Base-by-base conservation (phyloP, 2,113 vertebrate genomes). In the Seriola quinqueradiata region DNA sequence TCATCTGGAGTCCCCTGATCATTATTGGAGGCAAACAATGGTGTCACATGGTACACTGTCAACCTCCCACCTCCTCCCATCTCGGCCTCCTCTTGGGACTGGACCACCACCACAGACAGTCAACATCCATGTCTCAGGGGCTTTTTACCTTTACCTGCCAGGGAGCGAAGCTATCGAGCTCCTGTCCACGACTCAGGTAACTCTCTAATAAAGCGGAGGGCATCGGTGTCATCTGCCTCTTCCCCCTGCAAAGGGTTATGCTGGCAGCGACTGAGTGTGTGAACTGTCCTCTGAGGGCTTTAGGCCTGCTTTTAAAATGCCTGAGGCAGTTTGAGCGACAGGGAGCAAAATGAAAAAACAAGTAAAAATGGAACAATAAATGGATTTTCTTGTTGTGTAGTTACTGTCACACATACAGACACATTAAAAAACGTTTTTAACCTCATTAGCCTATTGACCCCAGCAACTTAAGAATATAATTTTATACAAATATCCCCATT, bases 21-120 rank as follows among this genome's bases (percentile, higher is more conserved):
- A 81, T 93, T 91, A 89, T 68, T 85, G 77, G 78, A 88, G 78
- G 90, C 86, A 92, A 94, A 94, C 93, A 94, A 75, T 68, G n/a
- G 63, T 84, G 90, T 90, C 85, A 90, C 80, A 50, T 89, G 90
- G 61, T 82, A 75, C 75, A 54, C 77, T 70, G 66, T 87, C 89
- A 86, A 65, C 77, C 83, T 78, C 77, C 68, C 59, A 57, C 74
- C 69, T 77, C 59, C 74, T 83, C 63, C 58, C 77, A 73, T 74
- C 40, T 72, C 74, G 21, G 40, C 71, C 52, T 73, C 59, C 84
- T 79, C 74, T 28, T 46, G 83, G 80, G 89, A 91, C 80, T 75
- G 58, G 79, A 81, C 68, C 70, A 66, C 66, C 65, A 79, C 70
- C 76, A 50, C n/a, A 80, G 65, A 80, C 80, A 89, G 90, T 92